Base-by-base conservation (phyloP, 2,888 invertebrate genomes). In the Euplexia lucipara region DNA sequence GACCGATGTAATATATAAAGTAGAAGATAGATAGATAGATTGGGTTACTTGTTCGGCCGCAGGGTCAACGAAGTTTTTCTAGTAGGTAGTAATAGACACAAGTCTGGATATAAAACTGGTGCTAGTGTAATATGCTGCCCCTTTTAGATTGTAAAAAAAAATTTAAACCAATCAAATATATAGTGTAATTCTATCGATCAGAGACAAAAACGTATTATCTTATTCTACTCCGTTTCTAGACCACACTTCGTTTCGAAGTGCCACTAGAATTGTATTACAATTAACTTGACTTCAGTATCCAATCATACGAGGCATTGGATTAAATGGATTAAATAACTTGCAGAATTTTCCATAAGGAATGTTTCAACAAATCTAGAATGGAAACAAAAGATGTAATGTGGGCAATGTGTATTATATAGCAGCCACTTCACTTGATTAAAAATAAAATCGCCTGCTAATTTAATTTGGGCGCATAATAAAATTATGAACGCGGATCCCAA, bases 381-480 rank as follows among this genome's bases (percentile, higher is more conserved):
- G 20, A 30, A 41, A 45, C 10, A 9, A 37, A 16, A 26, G n/a
- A 47, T 12, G 44, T 63, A 69, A 80, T 47, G 52, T 60, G 57
- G 60, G 48, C 62, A 60, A 61, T 60, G 48, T 71, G 45, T 48
- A n/a, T n/a, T n/a, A n/a, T n/a, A 70, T 76, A 61, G 64, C 59
- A 45, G 68, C 78, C 82, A 88, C 86, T 87, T 81, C 78, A 78
- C 78, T 90, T 88, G 90, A 91, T 92, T 91, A 90, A 92, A 90
- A 89, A 87, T 86, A 84, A 88, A 89, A 89, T 88, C 81, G 84
- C 78, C 72, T 75, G 77, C 82, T 88, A 90, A 91, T 91, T 91
- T 89, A 86, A 90, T 91, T 87, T 75, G 70, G 75, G 69, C 52
- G 53, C 76, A 79, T 87, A 85, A 91, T 88, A 88, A 85, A 88